Base-by-base conservation (phyloP, 2,113 vertebrate genomes). In the Amia ocellicauda region DNA sequence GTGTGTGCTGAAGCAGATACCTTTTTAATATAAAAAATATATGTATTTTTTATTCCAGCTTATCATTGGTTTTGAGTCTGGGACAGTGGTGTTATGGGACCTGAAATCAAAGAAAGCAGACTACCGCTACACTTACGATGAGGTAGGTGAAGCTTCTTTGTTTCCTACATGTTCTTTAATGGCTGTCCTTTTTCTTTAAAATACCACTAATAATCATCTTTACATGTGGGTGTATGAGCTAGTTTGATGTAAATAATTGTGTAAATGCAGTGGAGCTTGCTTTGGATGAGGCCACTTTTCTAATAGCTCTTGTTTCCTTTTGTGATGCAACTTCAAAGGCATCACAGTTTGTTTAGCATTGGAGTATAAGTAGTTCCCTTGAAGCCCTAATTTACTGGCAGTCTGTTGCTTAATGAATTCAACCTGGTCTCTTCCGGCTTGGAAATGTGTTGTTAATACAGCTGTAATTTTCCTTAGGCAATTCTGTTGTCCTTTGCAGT, bases 71-170 rank as follows among this genome's bases (percentile, higher is more conserved):
- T 99, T 90, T 83, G 97, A 99, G 83, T 91, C 93, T 72, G 97
- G 97, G 80, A 99, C 91, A 29, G 93, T 99, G 72, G 94, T 91
- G 53, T 85, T 98, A 73, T 99, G 97, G 97, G 97, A 99, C 83
- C 91, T 99, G 78, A 99, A 98, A 83, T 98, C 92, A 79, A 99
- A 98, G 91, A 99, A 97, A 77, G 97, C 93, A 0, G 97, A 99
- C 84, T 98, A 93, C 83, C 94, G 96, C 90, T 99, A 98, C 71
- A 93, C 93, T 41, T 93, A 99, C 50, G 96, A 99, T 73, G 97
- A 99, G 96, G 97, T 99, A 93, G 86, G 62, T 57, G 13, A 57
- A 66, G 62, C 52, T 7, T 19, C 59, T 66, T 69, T 66, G 45
- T 55, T 41, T 42, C 64, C 68, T 67, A 41, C 13, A 67, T 77